Conservation (phyloP, 2,113 vertebrate genomes). For the Psephotus haematonotus region DNA sequence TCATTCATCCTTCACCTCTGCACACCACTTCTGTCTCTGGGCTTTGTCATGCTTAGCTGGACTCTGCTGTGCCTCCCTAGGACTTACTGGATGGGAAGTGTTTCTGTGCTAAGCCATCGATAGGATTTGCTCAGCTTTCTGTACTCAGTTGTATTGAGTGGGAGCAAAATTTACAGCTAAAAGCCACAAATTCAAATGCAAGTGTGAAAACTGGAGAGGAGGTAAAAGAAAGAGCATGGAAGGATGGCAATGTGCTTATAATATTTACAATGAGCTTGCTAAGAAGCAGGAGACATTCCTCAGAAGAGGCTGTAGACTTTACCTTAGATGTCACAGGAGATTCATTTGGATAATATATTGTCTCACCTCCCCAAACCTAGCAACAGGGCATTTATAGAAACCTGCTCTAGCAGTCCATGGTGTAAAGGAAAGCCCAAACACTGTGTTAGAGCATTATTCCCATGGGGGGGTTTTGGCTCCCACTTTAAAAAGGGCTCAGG, state of each 20-base stretch:
- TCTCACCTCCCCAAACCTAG: background rate
- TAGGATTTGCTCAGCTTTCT: background rate
- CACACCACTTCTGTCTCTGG: background rate
- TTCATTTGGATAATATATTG: background rate
- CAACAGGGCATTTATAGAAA: background rate
- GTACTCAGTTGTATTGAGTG: fast-evolving
- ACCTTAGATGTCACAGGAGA: background rate
- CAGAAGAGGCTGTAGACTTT: background rate
- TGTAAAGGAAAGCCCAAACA: background rate
- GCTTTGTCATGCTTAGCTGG: background rate
- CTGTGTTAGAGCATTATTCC: background rate
- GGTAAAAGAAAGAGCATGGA: background rate
- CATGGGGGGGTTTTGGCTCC: background rate
- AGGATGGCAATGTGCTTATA: background rate
- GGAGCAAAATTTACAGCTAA: background rate
- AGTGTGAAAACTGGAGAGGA: background rate
- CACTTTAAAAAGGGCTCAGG: background rate
- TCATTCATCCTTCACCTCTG: background rate
- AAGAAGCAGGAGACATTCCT: background rate
- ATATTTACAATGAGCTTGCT: background rate
- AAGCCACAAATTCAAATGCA: background rate
- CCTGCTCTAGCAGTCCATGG: background rate
- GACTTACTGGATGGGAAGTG: background rate
- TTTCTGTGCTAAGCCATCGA: background rate
- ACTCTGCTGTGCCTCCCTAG: background rate